Conservation (phyloP, 2,888 invertebrate genomes). For the Minunthozetes semirufus region DNA sequence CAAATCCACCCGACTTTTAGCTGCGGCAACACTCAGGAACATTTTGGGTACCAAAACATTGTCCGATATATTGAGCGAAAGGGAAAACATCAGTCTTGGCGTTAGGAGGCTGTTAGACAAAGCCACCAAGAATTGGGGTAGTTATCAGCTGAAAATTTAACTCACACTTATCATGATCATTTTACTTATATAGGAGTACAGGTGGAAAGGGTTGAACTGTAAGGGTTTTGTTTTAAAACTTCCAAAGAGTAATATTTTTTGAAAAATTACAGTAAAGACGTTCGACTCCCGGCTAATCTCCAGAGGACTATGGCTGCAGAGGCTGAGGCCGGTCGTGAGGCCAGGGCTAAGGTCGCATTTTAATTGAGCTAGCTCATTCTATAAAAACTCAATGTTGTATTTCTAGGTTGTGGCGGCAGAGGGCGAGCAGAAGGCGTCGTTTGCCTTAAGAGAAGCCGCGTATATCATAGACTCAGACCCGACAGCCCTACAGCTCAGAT, state of each 20-base stretch:
- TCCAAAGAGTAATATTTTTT: too few relatives aligned
- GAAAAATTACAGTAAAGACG: constrained; percentile 60
- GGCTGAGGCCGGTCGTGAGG: constrained; percentile 71
- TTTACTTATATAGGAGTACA: constrained; percentile 64
- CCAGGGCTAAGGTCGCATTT: constrained; percentile 64
- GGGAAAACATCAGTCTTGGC: constrained; percentile 81
- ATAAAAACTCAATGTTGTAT: too few relatives aligned
- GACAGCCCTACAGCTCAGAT: constrained; percentile 51
- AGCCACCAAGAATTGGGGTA: constrained; percentile 89
- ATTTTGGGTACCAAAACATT: constrained; percentile 85
- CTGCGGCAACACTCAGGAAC: constrained; percentile 49
- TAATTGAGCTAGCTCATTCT: not conserved
- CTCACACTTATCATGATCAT: not conserved
- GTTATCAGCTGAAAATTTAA: constrained; percentile 55
- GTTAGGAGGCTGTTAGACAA: constrained; percentile 76
- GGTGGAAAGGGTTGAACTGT: constrained; percentile 95
- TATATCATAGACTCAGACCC: constrained; percentile 49
- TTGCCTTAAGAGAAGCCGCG: constrained; percentile 52
- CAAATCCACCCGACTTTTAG: constrained; percentile 59
- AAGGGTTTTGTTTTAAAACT: constrained; percentile 49
- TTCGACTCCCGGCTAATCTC: constrained; percentile 65
- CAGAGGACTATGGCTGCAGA: constrained; percentile 79
- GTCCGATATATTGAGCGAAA: constrained; percentile 90
- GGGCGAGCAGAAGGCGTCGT: constrained; percentile 89
- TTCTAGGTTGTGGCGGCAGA: constrained; percentile 81